Percentiles rank a stretch among this genome's conserved stretches.
Conservation (phyloP, 2,113 vertebrate genomes). For the Oreochromis tanganicae region DNA sequence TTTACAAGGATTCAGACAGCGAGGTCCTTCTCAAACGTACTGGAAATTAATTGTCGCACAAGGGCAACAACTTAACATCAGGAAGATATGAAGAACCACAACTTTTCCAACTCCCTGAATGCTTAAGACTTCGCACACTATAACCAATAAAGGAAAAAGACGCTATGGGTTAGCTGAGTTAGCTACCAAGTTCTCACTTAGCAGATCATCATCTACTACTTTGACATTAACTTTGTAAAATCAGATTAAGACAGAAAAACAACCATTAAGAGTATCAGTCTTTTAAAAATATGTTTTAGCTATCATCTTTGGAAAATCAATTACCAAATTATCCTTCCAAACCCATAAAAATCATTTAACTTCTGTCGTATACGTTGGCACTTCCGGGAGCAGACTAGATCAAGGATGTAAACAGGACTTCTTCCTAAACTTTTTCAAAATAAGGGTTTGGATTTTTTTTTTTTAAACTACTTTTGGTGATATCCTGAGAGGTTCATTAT, state of each 20-base stretch:
- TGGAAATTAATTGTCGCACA: neutral
- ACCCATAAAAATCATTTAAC: neutral
- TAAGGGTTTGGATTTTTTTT: neutral
- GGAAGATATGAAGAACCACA: neutral
- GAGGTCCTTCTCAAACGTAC: neutral
- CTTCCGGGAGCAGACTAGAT: neutral
- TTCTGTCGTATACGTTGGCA: neutral
- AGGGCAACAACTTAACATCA: neutral
- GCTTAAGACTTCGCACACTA: neutral
- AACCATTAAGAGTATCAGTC: neutral
- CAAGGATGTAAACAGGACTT: slow-evolving; percentile 36
- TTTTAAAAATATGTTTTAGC: neutral
- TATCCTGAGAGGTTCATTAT: rapidly evolving
- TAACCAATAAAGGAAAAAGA: neutral
- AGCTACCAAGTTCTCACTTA: neutral
- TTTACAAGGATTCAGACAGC: neutral
- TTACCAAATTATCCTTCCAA: neutral
- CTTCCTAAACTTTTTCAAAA: slow-evolving; percentile 36
- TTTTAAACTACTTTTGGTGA: neutral
- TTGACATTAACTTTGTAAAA: neutral
- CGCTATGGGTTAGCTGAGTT: neutral
- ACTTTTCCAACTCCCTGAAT: rapidly evolving
- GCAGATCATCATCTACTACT: neutral
- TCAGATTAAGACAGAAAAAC: neutral
- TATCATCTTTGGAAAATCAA: neutral